phyloP scores from a whole-genome alignment of 2,888 invertebrate genomes.

The Watsonalla binaria region DNA sequence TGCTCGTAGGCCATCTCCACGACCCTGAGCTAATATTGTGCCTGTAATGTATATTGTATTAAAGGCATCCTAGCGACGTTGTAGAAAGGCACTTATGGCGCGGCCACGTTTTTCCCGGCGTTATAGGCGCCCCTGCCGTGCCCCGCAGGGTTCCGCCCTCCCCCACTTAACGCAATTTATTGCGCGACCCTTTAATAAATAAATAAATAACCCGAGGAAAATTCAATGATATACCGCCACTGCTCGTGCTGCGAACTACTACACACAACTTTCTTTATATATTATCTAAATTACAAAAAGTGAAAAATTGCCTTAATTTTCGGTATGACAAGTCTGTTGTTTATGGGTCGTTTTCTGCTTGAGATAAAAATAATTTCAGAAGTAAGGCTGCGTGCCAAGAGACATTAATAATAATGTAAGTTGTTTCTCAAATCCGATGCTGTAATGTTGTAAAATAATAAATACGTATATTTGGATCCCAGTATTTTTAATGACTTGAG shows the following conservation, averaged over 20 bases:
- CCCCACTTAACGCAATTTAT: conserved; percentile 79
- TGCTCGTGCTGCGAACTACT: conserved; percentile 40
- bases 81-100: conserved; percentile 74
- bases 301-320: conserved; percentile 55
- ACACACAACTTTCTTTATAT: conserved; percentile 32
- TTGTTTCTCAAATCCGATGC: background rate
- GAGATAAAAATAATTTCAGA: conserved; percentile 2
- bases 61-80: conserved; percentile 21
- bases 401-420: background rate
- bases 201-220: conserved; percentile 74
- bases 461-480: background rate
- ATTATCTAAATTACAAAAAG: conserved; percentile 12
- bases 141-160: conserved; percentile 66
- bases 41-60: conserved; percentile 19
- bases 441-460: background rate
- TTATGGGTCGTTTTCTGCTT: conserved; percentile 11
- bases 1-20: conserved; percentile 5
- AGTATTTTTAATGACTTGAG: too few relatives aligned
- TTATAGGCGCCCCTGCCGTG: conserved; percentile 69
- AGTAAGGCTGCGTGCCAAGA: background rate
- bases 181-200: conserved; percentile 75
- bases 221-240: conserved; percentile 72
- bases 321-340: conserved; percentile 23
- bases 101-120: conserved; percentile 67
- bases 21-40: conserved; percentile 52